Percentiles rank a stretch among this genome's conserved stretches.
phyloP scores from a whole-genome alignment of 1,140 invertebrate genomes.

The Ceratitis capitata region DNA sequence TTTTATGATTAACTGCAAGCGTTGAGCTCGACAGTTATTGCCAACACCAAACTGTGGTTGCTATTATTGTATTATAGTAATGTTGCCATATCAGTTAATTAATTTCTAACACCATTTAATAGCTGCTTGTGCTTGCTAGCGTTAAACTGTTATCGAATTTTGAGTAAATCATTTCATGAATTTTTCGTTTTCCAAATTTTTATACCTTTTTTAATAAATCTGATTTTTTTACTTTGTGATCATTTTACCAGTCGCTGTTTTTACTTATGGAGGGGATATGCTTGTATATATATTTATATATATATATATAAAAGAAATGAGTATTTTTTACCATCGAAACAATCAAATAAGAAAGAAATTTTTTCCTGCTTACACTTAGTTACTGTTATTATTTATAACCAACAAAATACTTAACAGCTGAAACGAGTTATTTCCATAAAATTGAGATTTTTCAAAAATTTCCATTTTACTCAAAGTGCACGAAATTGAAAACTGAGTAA shows the following conservation, averaged over 20 bases:
- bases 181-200: neutral
- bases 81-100: neutral
- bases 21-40: neutral
- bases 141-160: neutral
- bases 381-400: neutral
- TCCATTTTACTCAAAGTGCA: neutral
- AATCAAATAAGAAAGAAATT: constrained; percentile 65
- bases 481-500: neutral
- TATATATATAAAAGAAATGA: constrained; percentile 61
- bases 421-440: neutral
- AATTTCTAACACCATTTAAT: neutral
- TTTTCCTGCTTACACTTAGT: constrained; percentile 41
- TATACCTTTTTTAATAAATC: neutral
- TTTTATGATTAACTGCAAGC: neutral
- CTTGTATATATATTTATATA: too few relatives aligned
- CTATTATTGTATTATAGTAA: neutral
- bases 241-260: neutral
- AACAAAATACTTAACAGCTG: neutral
- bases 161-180: neutral
- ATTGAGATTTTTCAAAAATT: neutral
- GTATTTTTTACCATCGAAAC: constrained; percentile 64
- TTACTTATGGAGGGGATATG: constrained; percentile 50
- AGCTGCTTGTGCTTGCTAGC: neutral
- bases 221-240: neutral
- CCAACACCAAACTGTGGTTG: neutral